A percentile compares a stretch with the other conserved stretches of the same genome.
Conservation (phyloP, 2,797 vertebrate genomes). For the Neosilurus mollespiculum region DNA sequence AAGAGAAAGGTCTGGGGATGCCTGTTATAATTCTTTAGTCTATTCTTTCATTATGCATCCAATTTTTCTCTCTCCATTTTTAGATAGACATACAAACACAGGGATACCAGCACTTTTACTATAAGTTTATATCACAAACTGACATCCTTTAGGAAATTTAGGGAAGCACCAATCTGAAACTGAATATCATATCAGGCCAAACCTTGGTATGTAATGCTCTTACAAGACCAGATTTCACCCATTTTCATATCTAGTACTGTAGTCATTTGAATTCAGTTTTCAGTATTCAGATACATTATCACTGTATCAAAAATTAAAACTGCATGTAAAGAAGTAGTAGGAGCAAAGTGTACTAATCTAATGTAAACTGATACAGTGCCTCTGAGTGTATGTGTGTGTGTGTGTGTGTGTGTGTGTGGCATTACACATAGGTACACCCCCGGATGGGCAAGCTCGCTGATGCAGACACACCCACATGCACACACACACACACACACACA, state of each 20-base stretch:
- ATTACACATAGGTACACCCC: background rate
- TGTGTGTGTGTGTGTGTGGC: background rate
- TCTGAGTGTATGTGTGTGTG: background rate
- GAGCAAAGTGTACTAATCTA: background rate
- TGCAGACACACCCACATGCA: conserved; percentile 13
- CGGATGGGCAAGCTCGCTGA: background rate
- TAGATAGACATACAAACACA: background rate
- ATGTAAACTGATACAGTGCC: background rate
- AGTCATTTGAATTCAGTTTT: background rate
- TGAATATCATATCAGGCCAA: background rate
- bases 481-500: too few species aligned
- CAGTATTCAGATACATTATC: too few species aligned
- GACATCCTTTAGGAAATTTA: background rate
- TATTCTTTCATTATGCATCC: background rate
- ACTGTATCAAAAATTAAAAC: background rate
- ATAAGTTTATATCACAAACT: background rate
- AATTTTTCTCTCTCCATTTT: background rate
- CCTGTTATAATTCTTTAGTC: background rate
- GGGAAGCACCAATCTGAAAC: background rate
- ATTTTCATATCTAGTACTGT: background rate
- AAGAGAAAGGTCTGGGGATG: background rate
- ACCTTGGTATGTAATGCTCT: background rate
- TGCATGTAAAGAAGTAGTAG: background rate
- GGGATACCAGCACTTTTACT: background rate
- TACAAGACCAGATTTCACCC: background rate